phyloP scores from a whole-genome alignment of 2,797 vertebrate species.

The Nyctibius grandis region DNA sequence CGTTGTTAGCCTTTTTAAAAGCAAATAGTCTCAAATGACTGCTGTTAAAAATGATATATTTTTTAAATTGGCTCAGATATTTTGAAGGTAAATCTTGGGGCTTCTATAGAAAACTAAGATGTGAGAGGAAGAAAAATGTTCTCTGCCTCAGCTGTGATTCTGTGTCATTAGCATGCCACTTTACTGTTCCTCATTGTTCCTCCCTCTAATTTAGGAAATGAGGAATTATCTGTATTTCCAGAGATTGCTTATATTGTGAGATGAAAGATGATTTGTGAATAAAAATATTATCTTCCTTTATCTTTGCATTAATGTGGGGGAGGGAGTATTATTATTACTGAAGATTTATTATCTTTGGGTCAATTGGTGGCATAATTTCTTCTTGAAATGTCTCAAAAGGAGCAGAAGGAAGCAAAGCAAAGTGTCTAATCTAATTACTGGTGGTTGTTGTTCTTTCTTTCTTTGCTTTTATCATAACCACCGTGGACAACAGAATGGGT shows the following conservation, averaged over 20 bases:
- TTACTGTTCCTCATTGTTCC: not conserved
- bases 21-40: not conserved
- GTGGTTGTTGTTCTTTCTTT: not conserved
- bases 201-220: not conserved
- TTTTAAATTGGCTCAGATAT: not conserved
- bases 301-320: not conserved
- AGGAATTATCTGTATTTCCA: not conserved
- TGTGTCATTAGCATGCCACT: not conserved
- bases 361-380: not conserved
- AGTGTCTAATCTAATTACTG: not conserved
- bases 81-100: not conserved
- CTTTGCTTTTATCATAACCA: not conserved
- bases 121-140: not conserved
- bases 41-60: not conserved
- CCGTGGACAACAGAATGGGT: conserved; percentile 83
- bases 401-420: not conserved
- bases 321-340: not conserved
- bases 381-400: not conserved
- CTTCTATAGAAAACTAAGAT: not conserved
- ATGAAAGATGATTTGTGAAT: not conserved
- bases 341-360: not conserved
- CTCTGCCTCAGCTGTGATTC: not conserved
- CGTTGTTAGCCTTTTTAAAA: not conserved
- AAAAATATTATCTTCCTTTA: not conserved
- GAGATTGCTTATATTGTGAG: not conserved